These are phyloP conservation scores for Stenolophus ochropezus DNA, from an alignment of 2,888 invertebrate species.

Conservation along the genomic window DNA sequence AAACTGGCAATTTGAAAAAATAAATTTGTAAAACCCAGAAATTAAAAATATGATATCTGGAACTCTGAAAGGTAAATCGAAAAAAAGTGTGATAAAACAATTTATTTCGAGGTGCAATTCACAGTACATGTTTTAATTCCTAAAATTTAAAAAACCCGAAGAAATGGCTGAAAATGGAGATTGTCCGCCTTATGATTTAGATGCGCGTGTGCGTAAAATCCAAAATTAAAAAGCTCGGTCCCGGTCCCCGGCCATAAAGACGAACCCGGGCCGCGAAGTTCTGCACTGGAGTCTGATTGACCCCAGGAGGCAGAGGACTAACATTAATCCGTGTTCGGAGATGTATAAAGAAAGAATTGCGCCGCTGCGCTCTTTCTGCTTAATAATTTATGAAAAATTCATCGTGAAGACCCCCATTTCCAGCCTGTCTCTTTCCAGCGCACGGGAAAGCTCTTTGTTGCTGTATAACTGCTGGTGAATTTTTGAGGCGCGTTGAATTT, in stretches of 20 bases:
- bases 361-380: neutral
- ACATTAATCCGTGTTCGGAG: constrained; percentile 37
- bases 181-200: neutral
- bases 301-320: constrained; percentile 12
- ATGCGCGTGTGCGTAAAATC: neutral
- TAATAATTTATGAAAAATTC: constrained; percentile 45
- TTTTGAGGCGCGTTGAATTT: constrained; percentile 38
- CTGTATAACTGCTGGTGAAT: constrained; percentile 23
- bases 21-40: too few relatives aligned
- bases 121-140: too few relatives aligned
- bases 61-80: too few relatives aligned
- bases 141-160: too few relatives aligned
- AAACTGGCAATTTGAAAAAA: too few relatives aligned
- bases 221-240: constrained; percentile 30
- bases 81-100: too few relatives aligned
- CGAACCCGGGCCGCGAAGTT: neutral
- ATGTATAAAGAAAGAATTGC: constrained; percentile 34
- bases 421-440: neutral
- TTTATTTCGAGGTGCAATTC: too few relatives aligned
- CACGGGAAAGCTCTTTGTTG: neutral
- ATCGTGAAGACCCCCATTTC: neutral
- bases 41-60: too few relatives aligned
- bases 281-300: constrained; percentile 17
- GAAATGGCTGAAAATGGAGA: neutral
- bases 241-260: neutral